Base-by-base conservation (phyloP, 2,797 vertebrate genomes). In the Brachymystax lenok region DNA sequence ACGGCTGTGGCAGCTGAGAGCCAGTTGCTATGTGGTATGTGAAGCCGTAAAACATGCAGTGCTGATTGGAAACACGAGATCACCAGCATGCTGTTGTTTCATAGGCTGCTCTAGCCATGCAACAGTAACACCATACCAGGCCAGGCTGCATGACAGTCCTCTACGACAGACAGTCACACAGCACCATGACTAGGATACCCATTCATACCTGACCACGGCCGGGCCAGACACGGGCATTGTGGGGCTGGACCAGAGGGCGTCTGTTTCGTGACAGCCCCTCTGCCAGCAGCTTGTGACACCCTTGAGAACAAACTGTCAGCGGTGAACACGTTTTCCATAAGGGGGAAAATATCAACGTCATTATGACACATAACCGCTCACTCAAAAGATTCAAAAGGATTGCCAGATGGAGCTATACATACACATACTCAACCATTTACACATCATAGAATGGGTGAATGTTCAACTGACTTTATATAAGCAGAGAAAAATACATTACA, bases 21-120 rank as follows among this genome's bases (percentile, higher is more conserved):
- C 64, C 54, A 59, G 52, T 30, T 72, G 56, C 33, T 73, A 19
- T 69, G 75, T 80, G 63, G 50, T 46, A 52, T 69, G 52, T 54
- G 50, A 67, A 61, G 74, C 27, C 33, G 35, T 7, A 28, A 63
- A 7, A 71, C 21, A 71, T 19, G 46, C 24, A 24, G 19, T 24
- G 33, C 35, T n/a, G 8, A 74, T 40, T 71, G n/a, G 14, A 27
- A 10, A 79, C 59, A 46, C 27, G 28, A 68, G 66, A 35, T 33
- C 66, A 68, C 66, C 66, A 19, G 28, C 16, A 8, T 21, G n/a
- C 66, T 68, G 14, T 30, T 33, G 66, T 68, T 68, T 68, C 14
- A 66, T 14, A 66, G 63, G 63, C 28, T 68, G 13, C 14, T 33
- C 66, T 33, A 33, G 6, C 66, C 28, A 17, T 68, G 66, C 66